Percentiles rank a stretch among this genome's conserved stretches.
Conservation (phyloP, 2,888 invertebrate species). For the Limnephilus marmoratus region DNA sequence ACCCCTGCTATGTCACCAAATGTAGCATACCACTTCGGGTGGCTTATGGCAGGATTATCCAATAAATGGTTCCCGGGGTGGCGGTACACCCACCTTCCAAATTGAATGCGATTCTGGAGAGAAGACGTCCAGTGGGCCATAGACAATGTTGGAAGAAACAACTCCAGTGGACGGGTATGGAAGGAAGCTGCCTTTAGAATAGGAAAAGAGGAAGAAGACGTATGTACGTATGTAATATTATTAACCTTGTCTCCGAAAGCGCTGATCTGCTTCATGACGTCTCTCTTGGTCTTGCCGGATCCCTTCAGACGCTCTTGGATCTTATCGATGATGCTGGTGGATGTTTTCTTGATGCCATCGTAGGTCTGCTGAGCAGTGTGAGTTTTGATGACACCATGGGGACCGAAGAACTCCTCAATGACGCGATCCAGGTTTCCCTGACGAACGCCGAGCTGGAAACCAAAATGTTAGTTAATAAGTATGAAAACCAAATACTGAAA, state of each 20-base stretch:
- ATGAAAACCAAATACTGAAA: too few relatives aligned
- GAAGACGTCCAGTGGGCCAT: too few relatives aligned
- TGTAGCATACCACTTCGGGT: too few relatives aligned
- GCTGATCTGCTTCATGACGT: conserved; percentile 50
- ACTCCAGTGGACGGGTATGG: too few relatives aligned
- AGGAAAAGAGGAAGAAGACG: too few relatives aligned
- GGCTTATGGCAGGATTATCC: too few relatives aligned
- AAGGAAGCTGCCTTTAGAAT: too few relatives aligned
- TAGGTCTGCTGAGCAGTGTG: conserved; percentile 73
- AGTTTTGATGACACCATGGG: conserved; percentile 79
- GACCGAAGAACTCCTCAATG: conserved; percentile 86
- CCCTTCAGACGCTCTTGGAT: conserved; percentile 54
- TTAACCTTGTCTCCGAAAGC: conserved; percentile 58
- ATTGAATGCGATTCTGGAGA: too few relatives aligned
- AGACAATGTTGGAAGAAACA: too few relatives aligned
- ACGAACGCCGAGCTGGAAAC: conserved; percentile 79
- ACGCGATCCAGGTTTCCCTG: conserved; percentile 88
- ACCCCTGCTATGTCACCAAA: too few relatives aligned
- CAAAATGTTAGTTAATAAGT: not conserved
- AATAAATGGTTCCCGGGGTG: too few relatives aligned
- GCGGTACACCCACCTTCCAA: too few relatives aligned
- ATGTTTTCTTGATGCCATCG: conserved; percentile 69
- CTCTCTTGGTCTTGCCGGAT: conserved; percentile 58
- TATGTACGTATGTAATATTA: not conserved
- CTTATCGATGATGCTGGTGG: conserved; percentile 66